Evolutionary conservation across 2,888 invertebrate species (phyloP).

Genomic region (Trissolcus brochymenae): DNA sequence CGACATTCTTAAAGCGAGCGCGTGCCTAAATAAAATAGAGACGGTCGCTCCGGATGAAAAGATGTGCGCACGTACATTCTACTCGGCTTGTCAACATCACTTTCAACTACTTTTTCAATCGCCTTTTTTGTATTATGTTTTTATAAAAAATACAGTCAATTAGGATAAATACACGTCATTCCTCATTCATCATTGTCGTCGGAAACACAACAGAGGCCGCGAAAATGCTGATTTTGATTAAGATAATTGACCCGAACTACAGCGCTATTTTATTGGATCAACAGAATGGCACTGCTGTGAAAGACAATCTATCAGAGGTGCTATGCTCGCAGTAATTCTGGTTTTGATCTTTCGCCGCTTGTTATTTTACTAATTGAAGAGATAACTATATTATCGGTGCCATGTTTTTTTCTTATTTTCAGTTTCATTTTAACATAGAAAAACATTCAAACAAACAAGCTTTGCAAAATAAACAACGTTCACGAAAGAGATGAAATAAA

Average conservation of each 20-base stretch:
- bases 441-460: not conserved
- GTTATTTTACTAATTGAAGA: not conserved
- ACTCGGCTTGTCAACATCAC: constrained; percentile 37
- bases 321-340: not conserved
- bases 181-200: constrained; percentile 37
- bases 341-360: constrained; percentile 1
- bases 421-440: not conserved
- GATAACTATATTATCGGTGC: not conserved
- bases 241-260: constrained; percentile 11
- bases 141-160: constrained; percentile 43
- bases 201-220: constrained; percentile 31
- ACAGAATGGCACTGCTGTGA: too few relatives aligned
- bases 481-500: not conserved
- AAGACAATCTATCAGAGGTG: constrained; percentile 25
- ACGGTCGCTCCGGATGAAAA: constrained; percentile 29
- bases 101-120: constrained; percentile 35
- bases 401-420: not conserved
- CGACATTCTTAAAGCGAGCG: constrained; percentile 36
- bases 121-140: constrained; percentile 20
- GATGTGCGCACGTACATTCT: constrained; percentile 20
- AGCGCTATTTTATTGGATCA: constrained; percentile 21
- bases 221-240: constrained; percentile 35
- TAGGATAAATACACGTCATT: constrained; percentile 39
- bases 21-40: constrained; percentile 47
- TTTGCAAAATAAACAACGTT: not conserved